Evolutionary conservation across 2,888 invertebrate species (phyloP).

Genomic region (Thysanoteuthis rhombus): DNA sequence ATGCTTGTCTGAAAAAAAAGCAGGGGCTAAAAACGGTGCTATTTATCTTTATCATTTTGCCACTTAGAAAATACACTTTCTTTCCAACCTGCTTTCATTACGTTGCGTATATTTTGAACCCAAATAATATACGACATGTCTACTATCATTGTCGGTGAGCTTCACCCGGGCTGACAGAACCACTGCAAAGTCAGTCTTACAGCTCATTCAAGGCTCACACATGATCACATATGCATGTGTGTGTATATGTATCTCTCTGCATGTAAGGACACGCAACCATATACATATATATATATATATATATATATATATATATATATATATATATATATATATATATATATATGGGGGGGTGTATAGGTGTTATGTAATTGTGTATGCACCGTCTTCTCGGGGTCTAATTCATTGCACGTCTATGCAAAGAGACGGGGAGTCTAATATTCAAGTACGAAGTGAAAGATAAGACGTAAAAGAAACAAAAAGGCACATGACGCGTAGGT

Average conservation of each 20-base stretch:
- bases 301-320: background rate
- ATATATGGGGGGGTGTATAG: no score
- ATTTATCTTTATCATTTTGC: background rate
- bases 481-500: background rate
- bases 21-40: background rate
- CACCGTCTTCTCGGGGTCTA: background rate
- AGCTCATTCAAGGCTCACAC: no score
- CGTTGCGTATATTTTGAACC: background rate
- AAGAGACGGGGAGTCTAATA: background rate
- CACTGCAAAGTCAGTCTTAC: background rate
- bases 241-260: background rate
- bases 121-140: background rate
- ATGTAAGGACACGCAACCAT: no score
- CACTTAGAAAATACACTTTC: background rate
- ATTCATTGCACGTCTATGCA: background rate
- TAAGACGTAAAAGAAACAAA: background rate
- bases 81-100: background rate
- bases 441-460: background rate
- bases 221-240: background rate
- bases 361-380: background rate
- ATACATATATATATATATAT: background rate
- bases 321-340: background rate
- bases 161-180: background rate
- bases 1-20: background rate
- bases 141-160: background rate